phyloP scores from a whole-genome alignment of 1,140 invertebrate species.

The Cyrtorhinus lividipennis region DNA sequence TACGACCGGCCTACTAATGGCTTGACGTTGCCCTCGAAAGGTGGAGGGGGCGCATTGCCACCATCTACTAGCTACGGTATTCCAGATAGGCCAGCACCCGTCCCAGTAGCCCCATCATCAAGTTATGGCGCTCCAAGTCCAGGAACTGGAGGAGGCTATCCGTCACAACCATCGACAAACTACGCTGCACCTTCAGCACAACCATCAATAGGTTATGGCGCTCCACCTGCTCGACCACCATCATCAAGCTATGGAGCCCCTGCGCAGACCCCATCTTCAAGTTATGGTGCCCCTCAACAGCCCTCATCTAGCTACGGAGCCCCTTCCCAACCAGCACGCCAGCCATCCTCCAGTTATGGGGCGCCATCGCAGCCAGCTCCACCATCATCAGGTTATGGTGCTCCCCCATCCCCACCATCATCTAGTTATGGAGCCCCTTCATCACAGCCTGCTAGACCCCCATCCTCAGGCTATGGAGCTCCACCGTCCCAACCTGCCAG shows the following conservation, averaged over 20 bases:
- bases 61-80: constrained; percentile 24
- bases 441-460: no score
- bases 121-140: constrained; percentile 1
- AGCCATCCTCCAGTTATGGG: not conserved
- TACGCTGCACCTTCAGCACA: constrained; percentile 3
- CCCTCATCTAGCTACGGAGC: constrained; percentile 16
- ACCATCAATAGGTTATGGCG: constrained; percentile 20
- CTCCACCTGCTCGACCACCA: constrained; percentile 13
- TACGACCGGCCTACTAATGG: constrained; percentile 16
- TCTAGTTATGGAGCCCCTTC: not conserved
- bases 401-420: not conserved
- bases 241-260: constrained; percentile 10
- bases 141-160: not conserved
- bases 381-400: constrained; percentile 21
- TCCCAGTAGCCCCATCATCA: constrained; percentile 9
- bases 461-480: not conserved
- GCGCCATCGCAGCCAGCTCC: not conserved
- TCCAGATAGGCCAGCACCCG: constrained; percentile 21
- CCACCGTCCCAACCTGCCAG: no score
- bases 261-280: constrained; percentile 7
- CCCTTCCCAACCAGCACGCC: not conserved
- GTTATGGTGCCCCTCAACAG: not conserved
- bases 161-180: constrained; percentile 4
- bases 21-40: not conserved
- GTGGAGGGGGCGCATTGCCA: constrained; percentile 5